Conservation (phyloP, 2,797 vertebrate species). For the Podargus strigoides region DNA sequence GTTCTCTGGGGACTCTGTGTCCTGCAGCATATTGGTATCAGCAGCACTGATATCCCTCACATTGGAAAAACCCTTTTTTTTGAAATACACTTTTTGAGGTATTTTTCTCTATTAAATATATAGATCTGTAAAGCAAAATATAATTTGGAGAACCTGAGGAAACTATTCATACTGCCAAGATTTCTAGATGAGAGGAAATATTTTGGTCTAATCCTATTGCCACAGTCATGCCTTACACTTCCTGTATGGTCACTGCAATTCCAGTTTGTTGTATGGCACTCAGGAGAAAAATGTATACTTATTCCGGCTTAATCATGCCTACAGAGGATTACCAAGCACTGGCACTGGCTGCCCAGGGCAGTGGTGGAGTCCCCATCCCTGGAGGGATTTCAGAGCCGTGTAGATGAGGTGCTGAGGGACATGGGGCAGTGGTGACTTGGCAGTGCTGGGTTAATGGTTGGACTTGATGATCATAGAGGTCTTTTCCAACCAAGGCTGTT, state of each 20-base stretch:
- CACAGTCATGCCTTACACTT: not conserved
- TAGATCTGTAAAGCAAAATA: not conserved
- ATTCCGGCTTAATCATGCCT: not conserved
- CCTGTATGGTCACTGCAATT: not conserved
- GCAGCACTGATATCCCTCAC: not conserved
- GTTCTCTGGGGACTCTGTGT: not conserved
- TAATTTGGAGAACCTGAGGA: not conserved
- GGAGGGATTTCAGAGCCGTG: too few species aligned
- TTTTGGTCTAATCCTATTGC: conserved; percentile 2
- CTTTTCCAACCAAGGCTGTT: too few species aligned
- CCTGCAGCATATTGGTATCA: not conserved
- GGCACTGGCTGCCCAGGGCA: too few species aligned
- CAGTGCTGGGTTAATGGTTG: too few species aligned
- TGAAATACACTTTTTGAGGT: not conserved
- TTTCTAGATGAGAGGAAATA: not conserved
- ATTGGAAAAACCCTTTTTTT: not conserved
- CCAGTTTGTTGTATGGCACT: not conserved
- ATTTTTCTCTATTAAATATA: not conserved
- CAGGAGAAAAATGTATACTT: not conserved
- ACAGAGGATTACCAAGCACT: too few species aligned
- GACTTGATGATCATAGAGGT: too few species aligned
- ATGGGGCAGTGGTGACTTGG: too few species aligned
- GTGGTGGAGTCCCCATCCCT: too few species aligned
- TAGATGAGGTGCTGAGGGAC: too few species aligned
- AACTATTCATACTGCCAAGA: not conserved